Evolutionary conservation across 2,888 invertebrate genomes (phyloP).

Genomic region (Rhamnusium bicolor): DNA sequence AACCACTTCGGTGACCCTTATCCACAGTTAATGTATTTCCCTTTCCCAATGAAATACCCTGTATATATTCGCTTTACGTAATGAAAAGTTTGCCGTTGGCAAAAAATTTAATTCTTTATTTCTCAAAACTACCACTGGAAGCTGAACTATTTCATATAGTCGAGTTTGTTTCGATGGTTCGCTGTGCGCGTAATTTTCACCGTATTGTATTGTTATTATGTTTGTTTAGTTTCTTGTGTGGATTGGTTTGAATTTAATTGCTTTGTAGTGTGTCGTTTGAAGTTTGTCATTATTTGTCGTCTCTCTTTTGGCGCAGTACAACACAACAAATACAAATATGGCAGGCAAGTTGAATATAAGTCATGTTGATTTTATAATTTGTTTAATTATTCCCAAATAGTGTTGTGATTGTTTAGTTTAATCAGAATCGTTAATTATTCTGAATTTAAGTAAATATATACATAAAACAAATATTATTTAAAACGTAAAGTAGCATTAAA

Average conservation of each 20-base stretch:
- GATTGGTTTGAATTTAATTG: not conserved
- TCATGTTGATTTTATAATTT: not conserved
- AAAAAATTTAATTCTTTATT: not conserved
- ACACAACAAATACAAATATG: not conserved
- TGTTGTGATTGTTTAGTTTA: not conserved
- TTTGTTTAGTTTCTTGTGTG: slow-evolving; percentile 3
- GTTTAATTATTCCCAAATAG: not conserved
- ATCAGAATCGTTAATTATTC: no score
- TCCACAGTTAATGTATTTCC: no score
- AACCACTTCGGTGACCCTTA: no score
- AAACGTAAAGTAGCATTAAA: no score
- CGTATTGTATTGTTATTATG: not conserved
- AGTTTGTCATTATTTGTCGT: not conserved
- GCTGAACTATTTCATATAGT: not conserved
- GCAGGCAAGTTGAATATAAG: not conserved
- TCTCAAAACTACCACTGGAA: not conserved
- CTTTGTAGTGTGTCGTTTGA: not conserved
- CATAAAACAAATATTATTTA: no score
- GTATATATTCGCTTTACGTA: no score
- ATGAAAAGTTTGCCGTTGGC: not conserved
- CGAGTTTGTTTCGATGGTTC: not conserved
- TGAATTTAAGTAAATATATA: not conserved
- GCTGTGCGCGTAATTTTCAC: no score
- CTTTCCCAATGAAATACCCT: no score
- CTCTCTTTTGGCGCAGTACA: not conserved